These are phyloP conservation scores for Hirtodrosophila duncani DNA, from an alignment of 2,888 invertebrate genomes.

Conservation along the genomic window DNA sequence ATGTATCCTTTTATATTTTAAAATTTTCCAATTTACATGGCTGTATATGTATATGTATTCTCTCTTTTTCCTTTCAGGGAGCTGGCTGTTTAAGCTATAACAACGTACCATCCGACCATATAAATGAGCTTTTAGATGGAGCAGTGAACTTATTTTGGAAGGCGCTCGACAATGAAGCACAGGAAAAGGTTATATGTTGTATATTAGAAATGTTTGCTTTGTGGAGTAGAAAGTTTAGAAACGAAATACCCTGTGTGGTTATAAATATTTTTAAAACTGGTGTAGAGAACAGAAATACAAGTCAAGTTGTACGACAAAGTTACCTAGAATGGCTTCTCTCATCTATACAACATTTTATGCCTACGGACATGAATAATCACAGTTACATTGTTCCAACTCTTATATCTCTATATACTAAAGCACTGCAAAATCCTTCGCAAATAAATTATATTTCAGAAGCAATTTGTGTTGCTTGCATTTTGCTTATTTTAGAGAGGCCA, in stretches of 20 bases:
- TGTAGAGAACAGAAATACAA: conserved; percentile 86
- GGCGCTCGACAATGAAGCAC: conserved; percentile 91
- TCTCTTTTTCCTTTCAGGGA: conserved; percentile 78
- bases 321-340: conserved; percentile 88
- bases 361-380: conserved; percentile 78
- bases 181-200: conserved; percentile 92
- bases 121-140: conserved; percentile 81
- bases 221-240: conserved; percentile 86
- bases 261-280: conserved; percentile 86
- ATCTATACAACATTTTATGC: conserved; percentile 82
- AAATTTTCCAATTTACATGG: not conserved
- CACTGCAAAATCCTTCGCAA: conserved; percentile 86
- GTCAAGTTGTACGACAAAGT: conserved; percentile 86
- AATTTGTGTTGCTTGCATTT: conserved; percentile 83
- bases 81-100: conserved; percentile 87
- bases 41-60: not conserved
- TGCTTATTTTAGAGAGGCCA: conserved; percentile 82
- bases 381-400: conserved; percentile 82
- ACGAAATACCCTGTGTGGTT: conserved; percentile 83
- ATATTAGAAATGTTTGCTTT: conserved; percentile 88
- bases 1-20: not conserved
- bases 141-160: conserved; percentile 85
- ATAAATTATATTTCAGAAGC: conserved; percentile 85
- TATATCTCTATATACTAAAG: conserved; percentile 86
- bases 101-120: conserved; percentile 81